Evolutionary conservation across 2,888 invertebrate species (phyloP), one percentile per base, ranked within the genome.

Genomic region (Junonia oenone): DNA sequence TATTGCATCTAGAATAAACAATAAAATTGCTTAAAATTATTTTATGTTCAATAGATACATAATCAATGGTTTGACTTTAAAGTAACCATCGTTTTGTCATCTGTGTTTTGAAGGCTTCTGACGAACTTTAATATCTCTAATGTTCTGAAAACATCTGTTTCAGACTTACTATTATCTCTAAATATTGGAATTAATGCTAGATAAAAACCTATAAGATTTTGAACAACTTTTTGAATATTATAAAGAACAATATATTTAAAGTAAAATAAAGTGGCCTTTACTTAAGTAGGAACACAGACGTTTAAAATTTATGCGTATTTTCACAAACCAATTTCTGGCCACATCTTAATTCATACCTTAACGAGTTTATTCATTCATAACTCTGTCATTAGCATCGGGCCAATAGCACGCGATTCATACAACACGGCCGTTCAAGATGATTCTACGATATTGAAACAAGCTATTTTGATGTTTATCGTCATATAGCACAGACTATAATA

Each of bases 281-380:
- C 1, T 6, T 33, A 33, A n/a, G n/a, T n/a, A 40, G 15, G 11
- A 11, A 6, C 1, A 11, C 9, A 40, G 38, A 31, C 31, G n/a
- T 31, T 46, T 31, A 4, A 14, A 31, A 17, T 54, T 47, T n/a
- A 26, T 38, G 15, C 29, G 19, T 14, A 47, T 53, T 53, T 46
- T 40, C 40, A 47, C 31, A 31, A 29, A 40, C 47, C 22, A 29
- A 53, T 53, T 22, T 47, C 38, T 40, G 53, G 31, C 47, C 15
- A 53, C 19, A 46, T 26, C 31, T 40, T 40, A 53, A 53, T 53
- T 53, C 53, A 53, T 53, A 47, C 22, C 31, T 53, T 53, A 53
- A 53, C 53, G 53, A 47, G 53, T 53, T 47, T 47, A 47, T 53
- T 53, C 53, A 47, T 53, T 47, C 53, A 53, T 47, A 53, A 53